Conservation (phyloP, 2,113 vertebrate species). For the Elephantulus edwardii region DNA sequence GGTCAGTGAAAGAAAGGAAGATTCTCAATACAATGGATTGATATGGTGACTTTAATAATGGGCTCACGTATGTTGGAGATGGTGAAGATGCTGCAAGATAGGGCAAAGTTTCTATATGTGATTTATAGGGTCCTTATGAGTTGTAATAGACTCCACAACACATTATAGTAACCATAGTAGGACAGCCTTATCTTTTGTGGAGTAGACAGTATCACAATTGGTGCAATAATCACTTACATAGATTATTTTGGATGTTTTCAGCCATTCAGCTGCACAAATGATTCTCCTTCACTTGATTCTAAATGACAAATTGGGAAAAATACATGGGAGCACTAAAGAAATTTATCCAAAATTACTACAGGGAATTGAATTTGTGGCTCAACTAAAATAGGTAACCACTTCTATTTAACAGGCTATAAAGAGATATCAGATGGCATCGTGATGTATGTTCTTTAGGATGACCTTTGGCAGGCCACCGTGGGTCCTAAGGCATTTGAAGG, state of each 20-base stretch:
- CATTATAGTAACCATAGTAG: too few species aligned
- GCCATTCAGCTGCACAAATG: neutral
- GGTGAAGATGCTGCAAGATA: too few species aligned
- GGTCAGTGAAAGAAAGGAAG: too few species aligned
- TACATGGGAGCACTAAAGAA: slow-evolving; percentile 45
- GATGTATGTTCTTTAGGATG: slow-evolving; percentile 18
- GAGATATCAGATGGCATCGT: neutral
- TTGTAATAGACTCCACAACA: too few species aligned
- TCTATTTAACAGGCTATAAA: slow-evolving; percentile 48
- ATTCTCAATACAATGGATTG: too few species aligned
- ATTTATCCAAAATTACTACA: slow-evolving; percentile 67
- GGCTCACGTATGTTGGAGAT: too few species aligned
- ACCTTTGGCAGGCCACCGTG: neutral
- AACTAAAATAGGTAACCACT: slow-evolving; percentile 57
- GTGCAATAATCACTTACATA: neutral
- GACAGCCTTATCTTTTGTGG: neutral
- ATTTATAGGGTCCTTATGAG: too few species aligned
- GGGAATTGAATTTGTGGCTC: slow-evolving; percentile 66
- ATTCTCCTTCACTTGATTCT: neutral
- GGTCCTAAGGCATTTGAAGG: neutral
- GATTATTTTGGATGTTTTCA: neutral
- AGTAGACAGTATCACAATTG: neutral
- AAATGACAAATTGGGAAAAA: slow-evolving; percentile 54
- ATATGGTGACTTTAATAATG: too few species aligned
- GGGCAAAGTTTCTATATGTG: too few species aligned